Base-by-base conservation (phyloP, 2,888 invertebrate species). In the Petrophora chlorosata region DNA sequence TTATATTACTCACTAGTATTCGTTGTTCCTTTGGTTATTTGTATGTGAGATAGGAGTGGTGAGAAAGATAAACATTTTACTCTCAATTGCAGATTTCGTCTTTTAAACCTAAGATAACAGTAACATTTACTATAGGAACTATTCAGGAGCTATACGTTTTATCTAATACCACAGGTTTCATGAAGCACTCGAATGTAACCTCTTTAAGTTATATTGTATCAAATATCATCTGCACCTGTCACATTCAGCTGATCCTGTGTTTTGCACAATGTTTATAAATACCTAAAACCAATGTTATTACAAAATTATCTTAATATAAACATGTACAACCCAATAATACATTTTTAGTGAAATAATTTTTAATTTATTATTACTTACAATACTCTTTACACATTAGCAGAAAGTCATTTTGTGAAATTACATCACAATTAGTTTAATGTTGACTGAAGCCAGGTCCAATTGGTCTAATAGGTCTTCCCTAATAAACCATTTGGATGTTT, bases 221-320 rank as follows among this genome's bases (percentile, higher is more conserved):
- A 26, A 26, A 32, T 19, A 39, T 17, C 26, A 17, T 23, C 33
- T 15, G 33, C 32, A 50, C 16, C 41, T 46, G 42, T 53, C 46
- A 49, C 17, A 19, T 39, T 35, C 46, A 53, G 46, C 53, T 56
- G 49, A 40, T 52, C 22, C 19, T 23, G 23, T 42, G 38, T 42
- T 48, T 29, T 32, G 22, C 15, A n/a, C 5, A 23, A 1, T 29
- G 22, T 34, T 2, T 34, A 5, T 7, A 8, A 4, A n/a, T n/a
- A n/a, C n/a, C n/a, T n/a, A n/a, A n/a, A n/a, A n/a, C n/a, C n/a
- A n/a, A n/a, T n/a, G n/a, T n/a, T n/a, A n/a, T n/a, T n/a, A n/a
- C n/a, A n/a, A n/a, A n/a, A n/a, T n/a, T n/a, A n/a, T n/a, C n/a
- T n/a, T n/a, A n/a, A n/a, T n/a, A n/a, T n/a, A n/a, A n/a, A n/a